phyloP scores from a whole-genome alignment of 2,888 invertebrate genomes.

The Leucoma salicis region DNA sequence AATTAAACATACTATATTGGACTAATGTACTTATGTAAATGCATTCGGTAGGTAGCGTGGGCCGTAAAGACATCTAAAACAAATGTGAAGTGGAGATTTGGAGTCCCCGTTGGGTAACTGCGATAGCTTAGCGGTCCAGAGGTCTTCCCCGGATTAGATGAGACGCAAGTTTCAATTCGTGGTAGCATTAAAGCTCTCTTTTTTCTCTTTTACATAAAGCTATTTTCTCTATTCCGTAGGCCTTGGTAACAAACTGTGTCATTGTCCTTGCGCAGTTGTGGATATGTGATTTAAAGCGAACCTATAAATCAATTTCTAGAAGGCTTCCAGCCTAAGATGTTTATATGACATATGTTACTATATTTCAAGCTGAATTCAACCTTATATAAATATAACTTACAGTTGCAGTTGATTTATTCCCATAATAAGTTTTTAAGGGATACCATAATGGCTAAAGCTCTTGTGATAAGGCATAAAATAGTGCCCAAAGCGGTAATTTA shows the following conservation, averaged over 20 bases:
- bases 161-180: too few species aligned
- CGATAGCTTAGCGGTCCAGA: too few species aligned
- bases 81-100: too few species aligned
- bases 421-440: conserved; percentile 19
- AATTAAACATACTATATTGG: too few species aligned
- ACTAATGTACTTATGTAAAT: too few species aligned
- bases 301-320: conserved; percentile 60
- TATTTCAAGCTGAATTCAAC: conserved; percentile 9
- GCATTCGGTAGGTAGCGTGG: too few species aligned
- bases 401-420: conserved; percentile 10
- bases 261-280: neutral
- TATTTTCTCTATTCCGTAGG: neutral
- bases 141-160: too few species aligned
- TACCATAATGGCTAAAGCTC: conserved; percentile 35
- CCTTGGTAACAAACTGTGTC: neutral
- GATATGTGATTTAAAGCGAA: conserved; percentile 17
- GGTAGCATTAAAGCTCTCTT: too few species aligned
- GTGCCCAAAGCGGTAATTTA: conserved; percentile 55
- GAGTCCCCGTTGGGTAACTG: too few species aligned
- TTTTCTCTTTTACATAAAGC: too few species aligned
- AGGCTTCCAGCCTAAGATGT: conserved; percentile 28
- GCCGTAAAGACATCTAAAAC: too few species aligned
- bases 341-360: conserved; percentile 26
- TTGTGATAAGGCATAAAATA: conserved; percentile 61
- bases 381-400: neutral